A percentile compares a stretch with the other conserved stretches of the same genome.
Conservation (phyloP, 2,888 invertebrate genomes). For the Drosophila greeni region DNA sequence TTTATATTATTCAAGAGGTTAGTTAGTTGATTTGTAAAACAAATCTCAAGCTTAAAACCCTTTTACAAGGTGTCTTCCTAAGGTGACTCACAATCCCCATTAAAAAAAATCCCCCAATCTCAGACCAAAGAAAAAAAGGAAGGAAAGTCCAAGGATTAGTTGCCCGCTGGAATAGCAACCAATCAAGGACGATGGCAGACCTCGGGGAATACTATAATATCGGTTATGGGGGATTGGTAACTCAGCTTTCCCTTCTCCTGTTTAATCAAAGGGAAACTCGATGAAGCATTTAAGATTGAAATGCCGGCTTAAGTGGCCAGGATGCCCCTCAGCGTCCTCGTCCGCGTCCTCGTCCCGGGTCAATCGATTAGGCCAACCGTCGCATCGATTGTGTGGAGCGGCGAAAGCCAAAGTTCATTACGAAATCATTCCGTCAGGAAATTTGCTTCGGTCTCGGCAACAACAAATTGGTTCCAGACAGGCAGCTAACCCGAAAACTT, state of each 20-base stretch:
- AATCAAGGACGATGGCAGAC: not conserved
- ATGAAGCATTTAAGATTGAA: conserved; percentile 32
- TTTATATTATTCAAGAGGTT: not conserved
- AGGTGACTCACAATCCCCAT: not conserved
- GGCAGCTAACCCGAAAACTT: not conserved
- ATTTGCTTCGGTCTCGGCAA: conserved; percentile 15
- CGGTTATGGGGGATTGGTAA: not conserved
- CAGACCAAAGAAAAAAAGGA: not conserved
- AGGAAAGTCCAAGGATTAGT: not conserved
- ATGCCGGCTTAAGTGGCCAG: conserved; percentile 20
- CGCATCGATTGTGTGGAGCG: conserved; percentile 14
- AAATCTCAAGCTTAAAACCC: not conserved
- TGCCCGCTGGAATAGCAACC: not conserved
- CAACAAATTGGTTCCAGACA: conserved; percentile 18
- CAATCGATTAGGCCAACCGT: conserved; percentile 4
- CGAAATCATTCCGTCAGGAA: conserved; percentile 31
- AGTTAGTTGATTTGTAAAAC: not conserved
- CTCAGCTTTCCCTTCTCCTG: too few relatives aligned
- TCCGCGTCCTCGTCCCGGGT: not conserved
- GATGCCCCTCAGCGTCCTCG: not conserved
- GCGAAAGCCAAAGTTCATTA: conserved; percentile 23
- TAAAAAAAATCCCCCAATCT: not conserved
- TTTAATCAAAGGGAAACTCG: conserved; percentile 32
- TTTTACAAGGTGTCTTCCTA: not conserved
- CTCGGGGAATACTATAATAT: not conserved